Evolutionary conservation across 1,140 invertebrate genomes (phyloP).

Genomic region (Diplogasteroides magnus): DNA sequence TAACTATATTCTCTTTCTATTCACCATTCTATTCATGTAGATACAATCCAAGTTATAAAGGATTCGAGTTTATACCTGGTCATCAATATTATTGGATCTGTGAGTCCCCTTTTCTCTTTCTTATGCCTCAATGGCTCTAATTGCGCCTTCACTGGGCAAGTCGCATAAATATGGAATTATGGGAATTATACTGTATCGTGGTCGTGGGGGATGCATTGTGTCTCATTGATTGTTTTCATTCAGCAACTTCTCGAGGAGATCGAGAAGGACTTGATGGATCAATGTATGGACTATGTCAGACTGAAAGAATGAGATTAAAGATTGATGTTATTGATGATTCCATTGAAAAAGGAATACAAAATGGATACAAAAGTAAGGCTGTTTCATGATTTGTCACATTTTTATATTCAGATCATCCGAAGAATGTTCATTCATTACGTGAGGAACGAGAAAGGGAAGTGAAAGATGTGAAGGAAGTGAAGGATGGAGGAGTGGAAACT

Average conservation of each 20-base stretch:
- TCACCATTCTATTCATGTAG: not conserved
- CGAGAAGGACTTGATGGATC: not conserved
- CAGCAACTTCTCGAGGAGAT: not conserved
- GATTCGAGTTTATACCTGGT: not conserved
- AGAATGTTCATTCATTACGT: too few species aligned
- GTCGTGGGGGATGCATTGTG: too few species aligned
- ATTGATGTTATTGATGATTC: not conserved
- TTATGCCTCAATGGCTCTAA: not conserved
- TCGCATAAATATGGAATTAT: not conserved
- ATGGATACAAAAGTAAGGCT: not conserved
- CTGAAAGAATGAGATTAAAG: not conserved
- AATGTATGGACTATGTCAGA: not conserved
- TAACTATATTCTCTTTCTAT: not conserved
- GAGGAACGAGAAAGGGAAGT: too few species aligned
- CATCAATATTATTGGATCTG: not conserved
- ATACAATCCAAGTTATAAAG: not conserved
- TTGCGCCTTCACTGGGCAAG: not conserved
- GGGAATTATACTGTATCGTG: too few species aligned
- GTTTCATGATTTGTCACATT: not conserved
- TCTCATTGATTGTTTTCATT: too few species aligned
- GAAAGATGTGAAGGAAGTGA: not conserved
- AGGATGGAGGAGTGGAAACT: slow-evolving; percentile 2
- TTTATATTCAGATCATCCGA: too few species aligned
- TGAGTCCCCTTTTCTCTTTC: not conserved
- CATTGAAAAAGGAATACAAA: not conserved